These are phyloP conservation scores for Poeciliopsis prolifica DNA, from an alignment of 2,113 vertebrate species.

Conservation along the genomic window DNA sequence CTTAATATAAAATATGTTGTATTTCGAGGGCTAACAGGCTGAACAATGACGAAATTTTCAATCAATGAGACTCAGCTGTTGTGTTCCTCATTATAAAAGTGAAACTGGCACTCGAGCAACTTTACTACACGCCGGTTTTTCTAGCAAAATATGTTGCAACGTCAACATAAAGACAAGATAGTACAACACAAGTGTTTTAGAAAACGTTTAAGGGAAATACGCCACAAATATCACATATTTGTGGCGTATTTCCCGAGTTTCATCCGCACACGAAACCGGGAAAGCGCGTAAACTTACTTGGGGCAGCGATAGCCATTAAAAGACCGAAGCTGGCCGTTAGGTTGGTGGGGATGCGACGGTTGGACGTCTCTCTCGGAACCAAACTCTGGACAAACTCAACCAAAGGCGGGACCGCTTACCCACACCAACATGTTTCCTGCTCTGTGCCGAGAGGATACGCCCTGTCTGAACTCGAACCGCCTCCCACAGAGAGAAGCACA, in stretches of 20 bases:
- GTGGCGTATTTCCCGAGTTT: too few relatives aligned
- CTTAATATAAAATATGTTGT: too few relatives aligned
- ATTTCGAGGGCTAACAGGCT: too few relatives aligned
- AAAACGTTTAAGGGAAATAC: not conserved
- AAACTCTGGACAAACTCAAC: not conserved
- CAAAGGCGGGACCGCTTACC: not conserved
- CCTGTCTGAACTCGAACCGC: slow-evolving; percentile 32
- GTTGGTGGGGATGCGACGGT: not conserved
- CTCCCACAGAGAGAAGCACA: slow-evolving; percentile 7
- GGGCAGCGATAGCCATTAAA: slow-evolving; percentile 32
- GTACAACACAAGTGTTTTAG: not conserved
- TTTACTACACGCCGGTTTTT: not conserved
- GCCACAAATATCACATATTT: not conserved
- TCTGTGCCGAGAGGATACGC: slow-evolving; percentile 44
- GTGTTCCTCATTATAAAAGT: not conserved
- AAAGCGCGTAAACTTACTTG: slow-evolving; percentile 40
- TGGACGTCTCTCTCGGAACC: not conserved
- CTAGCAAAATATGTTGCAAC: not conserved
- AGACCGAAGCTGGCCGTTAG: not conserved
- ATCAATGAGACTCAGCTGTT: not conserved
- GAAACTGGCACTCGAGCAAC: not conserved
- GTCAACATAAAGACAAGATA: not conserved
- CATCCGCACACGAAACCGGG: too few relatives aligned
- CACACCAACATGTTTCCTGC: slow-evolving; percentile 49
- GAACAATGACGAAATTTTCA: too few relatives aligned